A percentile compares a stretch with the other conserved stretches of the same genome.
Evolutionary conservation across 2,797 vertebrate species (phyloP).

Genomic region (Ficedula albicollis): DNA sequence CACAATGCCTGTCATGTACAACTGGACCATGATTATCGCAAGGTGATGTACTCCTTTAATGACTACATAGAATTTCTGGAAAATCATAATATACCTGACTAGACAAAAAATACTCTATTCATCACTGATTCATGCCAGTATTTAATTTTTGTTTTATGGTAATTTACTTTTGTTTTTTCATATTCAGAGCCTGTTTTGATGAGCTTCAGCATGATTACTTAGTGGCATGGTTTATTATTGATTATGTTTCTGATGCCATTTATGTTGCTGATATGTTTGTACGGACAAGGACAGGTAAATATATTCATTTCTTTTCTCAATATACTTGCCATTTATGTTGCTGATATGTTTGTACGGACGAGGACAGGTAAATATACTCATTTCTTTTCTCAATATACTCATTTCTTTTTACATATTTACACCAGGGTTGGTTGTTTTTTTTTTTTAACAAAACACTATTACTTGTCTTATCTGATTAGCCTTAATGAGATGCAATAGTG

Average conservation of each 20-base stretch:
- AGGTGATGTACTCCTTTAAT: constrained; percentile 77
- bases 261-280: constrained; percentile 92
- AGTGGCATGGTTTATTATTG: constrained; percentile 83
- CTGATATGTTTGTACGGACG: constrained; percentile 91
- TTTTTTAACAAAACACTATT: neutral
- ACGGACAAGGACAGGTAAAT: constrained; percentile 82
- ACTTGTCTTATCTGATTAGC: neutral
- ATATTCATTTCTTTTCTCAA: neutral
- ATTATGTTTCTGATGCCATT: constrained; percentile 81
- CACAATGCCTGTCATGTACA: constrained; percentile 95
- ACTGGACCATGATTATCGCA: constrained; percentile 95
- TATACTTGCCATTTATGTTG: no score
- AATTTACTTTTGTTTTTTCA: constrained; percentile 9
- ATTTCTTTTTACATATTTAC: neutral
- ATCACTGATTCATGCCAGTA: neutral
- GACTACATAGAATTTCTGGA: neutral
- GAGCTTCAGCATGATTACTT: constrained; percentile 90
- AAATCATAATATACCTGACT: neutral
- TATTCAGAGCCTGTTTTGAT: constrained; percentile 90
- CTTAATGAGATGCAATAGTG: neutral
- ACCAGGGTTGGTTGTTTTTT: neutral
- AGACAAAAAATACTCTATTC: neutral
- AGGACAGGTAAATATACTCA: constrained; percentile 83
- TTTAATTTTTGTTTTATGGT: neutral
- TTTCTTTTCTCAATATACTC: no score